Evolutionary conservation across 2,113 vertebrate genomes (phyloP), one percentile per base, ranked within the genome.

Genomic region (Oceanites oceanicus): DNA sequence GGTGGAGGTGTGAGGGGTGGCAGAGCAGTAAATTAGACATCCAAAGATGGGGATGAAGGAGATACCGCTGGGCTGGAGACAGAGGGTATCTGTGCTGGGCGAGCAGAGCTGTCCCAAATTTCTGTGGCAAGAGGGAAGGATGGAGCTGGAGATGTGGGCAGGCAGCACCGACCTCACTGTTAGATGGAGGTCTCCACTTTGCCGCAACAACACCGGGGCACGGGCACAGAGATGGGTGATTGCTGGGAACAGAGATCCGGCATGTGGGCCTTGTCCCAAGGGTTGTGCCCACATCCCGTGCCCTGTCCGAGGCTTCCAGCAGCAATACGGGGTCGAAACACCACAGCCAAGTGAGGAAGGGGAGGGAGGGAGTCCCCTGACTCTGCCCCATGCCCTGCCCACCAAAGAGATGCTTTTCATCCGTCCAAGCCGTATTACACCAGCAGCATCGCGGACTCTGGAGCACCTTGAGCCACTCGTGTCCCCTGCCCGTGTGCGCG

Each of bases 121-220:
- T 79, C 66, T 26, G 13, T 0, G 5, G 25, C 22, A 10, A 45
- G 70, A 34, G 14, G 53, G 20, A 49, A 34, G 27, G 47, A 56
- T 17, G 75, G 59, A 66, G 55, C 67, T 32, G 70, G 66, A 71
- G 65, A 14, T 4, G 25, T 0, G 1, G 34, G 25, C 47, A 68
- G 32, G 49, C 32, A 61, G 62, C 20, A 11, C 52, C 21, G 11
- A 52, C 58, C 68, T 73, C 10, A 0, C 26, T 2, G 3, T 81
- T 19, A 67, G 36, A 25, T 0, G 2, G 74, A 7, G 4, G 6
- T 40, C 53, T 66, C 44, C 53, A 3, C 49, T 62, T 7, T 53
- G 55, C 40, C 8, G 9, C 10, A 29, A 0, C 34, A 29, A 2
- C 22, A 4, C 75, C 0, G 1, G 42, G 30, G 16, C 0, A 0